These are phyloP conservation scores for Epinephelus fuscoguttatus DNA, from an alignment of 2,113 vertebrate genomes.

Conservation along the genomic window DNA sequence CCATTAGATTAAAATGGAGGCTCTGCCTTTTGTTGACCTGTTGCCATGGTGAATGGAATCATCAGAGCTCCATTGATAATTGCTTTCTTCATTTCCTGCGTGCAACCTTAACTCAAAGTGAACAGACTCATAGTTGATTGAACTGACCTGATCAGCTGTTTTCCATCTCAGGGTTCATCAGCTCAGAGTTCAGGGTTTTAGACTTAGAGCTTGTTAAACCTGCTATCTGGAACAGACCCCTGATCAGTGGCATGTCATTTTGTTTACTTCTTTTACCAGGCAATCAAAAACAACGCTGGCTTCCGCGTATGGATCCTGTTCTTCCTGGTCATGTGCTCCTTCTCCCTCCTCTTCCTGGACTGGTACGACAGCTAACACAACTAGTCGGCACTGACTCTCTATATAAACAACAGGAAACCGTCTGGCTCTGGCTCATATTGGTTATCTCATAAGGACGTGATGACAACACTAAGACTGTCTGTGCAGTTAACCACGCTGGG, in stretches of 20 bases:
- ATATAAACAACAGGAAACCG: constrained; percentile 6
- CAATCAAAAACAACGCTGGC: constrained; percentile 98
- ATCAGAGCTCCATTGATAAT: too few species aligned
- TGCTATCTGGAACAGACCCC: too few species aligned
- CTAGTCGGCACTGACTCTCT: constrained; percentile 7
- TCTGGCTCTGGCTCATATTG: constrained; percentile 8
- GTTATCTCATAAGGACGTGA: constrained; percentile 9
- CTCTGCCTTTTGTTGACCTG: too few species aligned
- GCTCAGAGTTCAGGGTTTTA: too few species aligned
- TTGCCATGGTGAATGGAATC: too few species aligned
- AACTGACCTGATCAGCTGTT: too few species aligned
- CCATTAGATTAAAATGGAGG: too few species aligned
- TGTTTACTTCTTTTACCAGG: constrained; percentile 81
- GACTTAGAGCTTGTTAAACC: too few species aligned
- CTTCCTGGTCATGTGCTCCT: constrained; percentile 99
- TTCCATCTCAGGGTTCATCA: too few species aligned
- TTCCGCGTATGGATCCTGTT: constrained; percentile 99
- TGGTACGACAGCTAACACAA: constrained; percentile 94
- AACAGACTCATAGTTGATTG: too few species aligned
- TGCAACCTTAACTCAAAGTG: too few species aligned
- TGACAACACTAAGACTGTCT: constrained; percentile 35
- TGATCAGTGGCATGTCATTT: not conserved
- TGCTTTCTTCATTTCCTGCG: too few species aligned
- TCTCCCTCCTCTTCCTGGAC: constrained; percentile 97
- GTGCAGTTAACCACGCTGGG: not conserved